Evolutionary conservation across 2,888 invertebrate genomes (phyloP).

Genomic region (Cephus nigrinus): DNA sequence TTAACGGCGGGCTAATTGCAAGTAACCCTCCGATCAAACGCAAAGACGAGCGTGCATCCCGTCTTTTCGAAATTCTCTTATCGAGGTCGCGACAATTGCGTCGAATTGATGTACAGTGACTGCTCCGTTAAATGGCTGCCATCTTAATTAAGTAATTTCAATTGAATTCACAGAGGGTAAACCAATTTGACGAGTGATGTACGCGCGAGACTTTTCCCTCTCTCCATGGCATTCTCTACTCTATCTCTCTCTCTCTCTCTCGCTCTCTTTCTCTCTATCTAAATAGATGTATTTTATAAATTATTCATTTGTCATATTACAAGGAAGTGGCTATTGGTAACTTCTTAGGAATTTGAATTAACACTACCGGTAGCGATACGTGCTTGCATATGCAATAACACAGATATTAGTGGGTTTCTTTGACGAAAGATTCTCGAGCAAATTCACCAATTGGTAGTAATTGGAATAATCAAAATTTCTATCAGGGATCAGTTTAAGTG

Average conservation of each 20-base stretch:
- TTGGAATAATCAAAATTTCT: too few relatives aligned
- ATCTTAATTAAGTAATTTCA: slow-evolving; percentile 52
- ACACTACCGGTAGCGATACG: too few relatives aligned
- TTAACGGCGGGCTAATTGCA: neutral
- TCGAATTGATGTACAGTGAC: slow-evolving; percentile 38
- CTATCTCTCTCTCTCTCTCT: neutral
- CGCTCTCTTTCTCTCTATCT: too few relatives aligned
- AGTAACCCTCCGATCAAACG: neutral
- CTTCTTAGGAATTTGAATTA: too few relatives aligned
- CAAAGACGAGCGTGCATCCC: neutral
- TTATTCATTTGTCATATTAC: too few relatives aligned
- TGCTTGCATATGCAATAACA: too few relatives aligned
- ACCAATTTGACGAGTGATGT: slow-evolving; percentile 44
- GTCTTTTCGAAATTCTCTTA: slow-evolving; percentile 21
- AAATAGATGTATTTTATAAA: too few relatives aligned
- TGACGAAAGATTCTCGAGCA: too few relatives aligned
- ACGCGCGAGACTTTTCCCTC: neutral
- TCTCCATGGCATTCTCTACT: neutral
- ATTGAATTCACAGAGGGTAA: slow-evolving; percentile 48
- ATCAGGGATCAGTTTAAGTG: too few relatives aligned
- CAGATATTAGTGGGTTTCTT: too few relatives aligned
- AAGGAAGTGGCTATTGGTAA: too few relatives aligned
- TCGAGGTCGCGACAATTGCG: slow-evolving; percentile 42
- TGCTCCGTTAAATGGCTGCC: slow-evolving; percentile 6
- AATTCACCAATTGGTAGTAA: too few relatives aligned